Evolutionary conservation across 2,888 invertebrate genomes (phyloP), one percentile per base, ranked within the genome.

Genomic region (Esperia sulphurella): DNA sequence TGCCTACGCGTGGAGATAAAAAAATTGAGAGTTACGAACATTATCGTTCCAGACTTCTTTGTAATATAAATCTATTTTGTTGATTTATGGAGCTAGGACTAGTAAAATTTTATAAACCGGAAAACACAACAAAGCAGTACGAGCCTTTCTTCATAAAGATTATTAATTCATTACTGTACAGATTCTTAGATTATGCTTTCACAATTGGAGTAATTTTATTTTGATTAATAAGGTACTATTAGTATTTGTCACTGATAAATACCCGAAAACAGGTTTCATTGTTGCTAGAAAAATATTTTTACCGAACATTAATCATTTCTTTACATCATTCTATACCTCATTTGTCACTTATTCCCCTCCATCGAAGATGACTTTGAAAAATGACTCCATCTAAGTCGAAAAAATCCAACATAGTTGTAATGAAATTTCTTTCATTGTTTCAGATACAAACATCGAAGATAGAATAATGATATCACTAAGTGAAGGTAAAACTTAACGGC

Each of bases 321-420:
- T 64, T 59, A 66, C 67, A 67, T 71, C 65, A 74, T 76, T 75
- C 70, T 77, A 21, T 21, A 73, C 78, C 75, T 76, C 81, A 84
- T 84, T 85, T 83, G 84, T 84, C 83, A 78, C 73, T 71, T 68
- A 71, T 69, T 67, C 72, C 68, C 66, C 68, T 69, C 66, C 67
- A 59, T 61, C 63, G 68, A 59, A 69, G 75, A 65, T 61, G 73
- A 78, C 78, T 77, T 79, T 84, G 84, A 85, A 79, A 80, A 85
- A 84, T 83, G 70, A 75, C 67, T 69, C 70, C 66, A 70, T 69
- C 46, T 42, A 44, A 29, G 29, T 33, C 14, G 14, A 52, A 51
- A 55, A 46, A 54, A 53, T 30, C 44, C n/a, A 41, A 41, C 40
- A 44, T 52, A 45, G 48, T 53, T 53, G 60, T 66, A 60, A 53